These are phyloP conservation scores for Melanotaenia maccullochi DNA, from an alignment of 2,797 vertebrate genomes.

Conservation along the genomic window DNA sequence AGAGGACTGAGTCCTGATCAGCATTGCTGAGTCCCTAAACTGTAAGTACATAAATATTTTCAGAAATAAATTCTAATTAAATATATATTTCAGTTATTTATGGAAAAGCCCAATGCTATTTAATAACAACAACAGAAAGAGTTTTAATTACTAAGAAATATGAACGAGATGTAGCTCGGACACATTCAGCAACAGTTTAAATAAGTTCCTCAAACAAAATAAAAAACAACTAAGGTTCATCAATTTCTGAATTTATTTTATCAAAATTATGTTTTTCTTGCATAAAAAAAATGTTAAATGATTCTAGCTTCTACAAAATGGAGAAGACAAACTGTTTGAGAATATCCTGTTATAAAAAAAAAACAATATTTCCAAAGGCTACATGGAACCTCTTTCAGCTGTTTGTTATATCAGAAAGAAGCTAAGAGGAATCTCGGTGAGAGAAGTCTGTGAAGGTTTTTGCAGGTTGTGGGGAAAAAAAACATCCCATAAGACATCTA, in stretches of 20 bases:
- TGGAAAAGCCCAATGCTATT: neutral
- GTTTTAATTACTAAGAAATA: neutral
- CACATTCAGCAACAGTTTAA: neutral
- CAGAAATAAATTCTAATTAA: neutral
- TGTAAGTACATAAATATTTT: neutral
- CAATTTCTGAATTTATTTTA: neutral
- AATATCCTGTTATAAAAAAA: neutral
- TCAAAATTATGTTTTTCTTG: neutral
- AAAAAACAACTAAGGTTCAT: neutral
- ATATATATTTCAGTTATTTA: neutral
- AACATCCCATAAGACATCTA: neutral
- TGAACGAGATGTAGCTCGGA: neutral
- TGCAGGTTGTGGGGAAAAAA: neutral
- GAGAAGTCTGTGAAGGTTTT: neutral
- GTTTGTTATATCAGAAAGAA: neutral
- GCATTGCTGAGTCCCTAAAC: too few species aligned
- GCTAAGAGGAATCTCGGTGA: neutral
- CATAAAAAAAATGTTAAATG: neutral
- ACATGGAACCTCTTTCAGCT: neutral
- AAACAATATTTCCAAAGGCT: neutral
- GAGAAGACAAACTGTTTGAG: neutral
- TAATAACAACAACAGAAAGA: neutral
- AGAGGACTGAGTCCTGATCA: neutral
- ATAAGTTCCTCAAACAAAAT: neutral
- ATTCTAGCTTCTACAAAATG: neutral